Evolutionary conservation across 2,888 invertebrate genomes (phyloP).

Genomic region (Lasioglossum marginatum): DNA sequence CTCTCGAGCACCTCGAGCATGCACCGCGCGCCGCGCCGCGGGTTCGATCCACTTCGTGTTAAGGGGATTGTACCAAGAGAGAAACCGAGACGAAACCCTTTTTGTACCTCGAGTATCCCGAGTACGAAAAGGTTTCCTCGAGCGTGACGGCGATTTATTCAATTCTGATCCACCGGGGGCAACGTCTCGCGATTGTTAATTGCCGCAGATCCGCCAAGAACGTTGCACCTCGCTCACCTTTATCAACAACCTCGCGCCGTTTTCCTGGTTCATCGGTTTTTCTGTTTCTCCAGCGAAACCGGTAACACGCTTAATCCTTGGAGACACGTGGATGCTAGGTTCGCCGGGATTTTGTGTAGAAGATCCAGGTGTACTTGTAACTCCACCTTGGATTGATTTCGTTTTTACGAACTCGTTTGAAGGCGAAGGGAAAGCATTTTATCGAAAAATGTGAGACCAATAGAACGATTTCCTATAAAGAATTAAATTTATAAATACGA

Average conservation of each 20-base stretch:
- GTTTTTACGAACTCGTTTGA: not conserved
- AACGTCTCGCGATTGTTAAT: constrained; percentile 43
- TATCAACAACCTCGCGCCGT: not conserved
- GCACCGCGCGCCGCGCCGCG: constrained; percentile 41
- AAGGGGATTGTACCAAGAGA: constrained; percentile 62
- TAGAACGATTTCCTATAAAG: not conserved
- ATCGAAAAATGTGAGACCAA: not conserved
- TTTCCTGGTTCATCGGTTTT: not conserved
- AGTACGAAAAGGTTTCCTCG: constrained; percentile 60
- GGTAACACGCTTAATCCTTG: not conserved
- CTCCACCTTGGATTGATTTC: not conserved
- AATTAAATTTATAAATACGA: not conserved
- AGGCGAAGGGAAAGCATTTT: not conserved
- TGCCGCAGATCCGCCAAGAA: not conserved
- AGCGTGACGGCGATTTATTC: constrained; percentile 53
- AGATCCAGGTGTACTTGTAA: not conserved
- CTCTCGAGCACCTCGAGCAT: constrained; percentile 64
- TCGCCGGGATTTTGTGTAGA: not conserved
- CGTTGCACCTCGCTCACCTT: not conserved
- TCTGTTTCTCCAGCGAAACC: not conserved
- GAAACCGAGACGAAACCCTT: constrained; percentile 65
- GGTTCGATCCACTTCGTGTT: constrained; percentile 65
- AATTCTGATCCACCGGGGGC: constrained; percentile 45
- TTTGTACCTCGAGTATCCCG: constrained; percentile 43
- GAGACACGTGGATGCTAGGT: not conserved